phyloP scores from a whole-genome alignment of 2,888 invertebrate genomes.

The Gortyna flavago region DNA sequence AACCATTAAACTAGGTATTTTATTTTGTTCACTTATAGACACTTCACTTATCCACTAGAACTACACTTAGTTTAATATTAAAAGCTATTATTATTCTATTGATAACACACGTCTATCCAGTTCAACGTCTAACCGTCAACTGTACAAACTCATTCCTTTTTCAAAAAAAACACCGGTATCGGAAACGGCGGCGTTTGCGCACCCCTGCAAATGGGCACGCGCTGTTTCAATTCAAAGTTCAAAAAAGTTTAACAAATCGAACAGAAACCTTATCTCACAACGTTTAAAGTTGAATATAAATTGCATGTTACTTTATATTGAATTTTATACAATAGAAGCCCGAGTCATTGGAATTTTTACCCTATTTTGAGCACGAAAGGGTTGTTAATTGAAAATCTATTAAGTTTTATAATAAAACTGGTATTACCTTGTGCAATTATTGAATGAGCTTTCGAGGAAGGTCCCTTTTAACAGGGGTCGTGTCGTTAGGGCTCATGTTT shows the following conservation, averaged over 20 bases:
- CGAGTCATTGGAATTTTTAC: slow-evolving; percentile 29
- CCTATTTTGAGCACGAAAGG: rapidly evolving
- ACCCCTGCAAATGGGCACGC: slow-evolving; percentile 85
- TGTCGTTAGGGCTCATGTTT: slow-evolving; percentile 39
- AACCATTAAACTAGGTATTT: slow-evolving; percentile 24
- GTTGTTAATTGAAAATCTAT: slow-evolving; percentile 47
- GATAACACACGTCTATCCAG: slow-evolving; percentile 67
- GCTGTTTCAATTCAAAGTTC: slow-evolving; percentile 68
- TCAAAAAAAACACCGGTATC: slow-evolving; percentile 78
- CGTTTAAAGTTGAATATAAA: not conserved
- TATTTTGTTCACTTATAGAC: slow-evolving; percentile 31
- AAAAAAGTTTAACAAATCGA: not conserved
- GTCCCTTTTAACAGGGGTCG: slow-evolving; percentile 48
- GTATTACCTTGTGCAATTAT: slow-evolving; percentile 76
- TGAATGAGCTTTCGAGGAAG: slow-evolving; percentile 74
- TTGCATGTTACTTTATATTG: slow-evolving; percentile 2
- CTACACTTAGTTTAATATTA: slow-evolving; percentile 36
- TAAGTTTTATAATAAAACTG: slow-evolving; percentile 43
- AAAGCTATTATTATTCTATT: slow-evolving; percentile 43
- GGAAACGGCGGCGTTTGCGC: slow-evolving; percentile 86
- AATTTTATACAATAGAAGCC: slow-evolving; percentile 18
- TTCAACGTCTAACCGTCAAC: slow-evolving; percentile 83
- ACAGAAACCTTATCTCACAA: not conserved
- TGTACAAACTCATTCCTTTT: slow-evolving; percentile 78
- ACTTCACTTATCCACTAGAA: slow-evolving; percentile 34